Conservation (phyloP, 2,888 invertebrate species). For the Branchipolynoe longqiensis region DNA sequence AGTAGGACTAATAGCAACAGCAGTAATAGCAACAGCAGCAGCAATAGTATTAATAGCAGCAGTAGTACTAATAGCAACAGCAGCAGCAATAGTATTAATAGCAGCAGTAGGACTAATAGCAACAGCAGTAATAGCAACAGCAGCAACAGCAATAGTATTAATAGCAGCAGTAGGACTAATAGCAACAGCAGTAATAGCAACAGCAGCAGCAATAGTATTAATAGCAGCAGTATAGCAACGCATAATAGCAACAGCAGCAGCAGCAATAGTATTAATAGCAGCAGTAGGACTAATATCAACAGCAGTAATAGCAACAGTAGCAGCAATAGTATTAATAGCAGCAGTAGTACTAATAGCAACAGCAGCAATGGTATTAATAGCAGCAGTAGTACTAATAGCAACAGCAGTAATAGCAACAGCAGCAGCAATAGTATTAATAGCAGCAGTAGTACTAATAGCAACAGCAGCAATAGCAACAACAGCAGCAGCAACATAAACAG, state of each 20-base stretch:
- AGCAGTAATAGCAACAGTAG: slow-evolving; percentile 2
- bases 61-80: slow-evolving; percentile 27
- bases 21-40: no score
- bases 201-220: slow-evolving; percentile 12
- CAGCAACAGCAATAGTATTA: slow-evolving; percentile 29
- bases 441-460: slow-evolving; percentile 11
- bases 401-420: slow-evolving; percentile 8
- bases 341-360: slow-evolving; percentile 6
- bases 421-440: slow-evolving; percentile 2
- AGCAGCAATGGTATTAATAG: slow-evolving; percentile 1
- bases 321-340: slow-evolving; percentile 7
- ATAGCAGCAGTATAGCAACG: not conserved
- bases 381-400: slow-evolving; percentile 9
- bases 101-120: slow-evolving; percentile 17
- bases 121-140: slow-evolving; percentile 36
- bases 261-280: not conserved
- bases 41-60: no score
- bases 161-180: slow-evolving; percentile 35
- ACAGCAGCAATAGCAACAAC: slow-evolving; percentile 1
- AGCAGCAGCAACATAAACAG: not conserved
- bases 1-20: no score
- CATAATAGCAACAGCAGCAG: not conserved
- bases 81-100: slow-evolving; percentile 39
- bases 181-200: not conserved
- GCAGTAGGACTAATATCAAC: not conserved